A percentile compares a stretch with the other conserved stretches of the same genome.
phyloP scores from a whole-genome alignment of 2,797 vertebrate species.

The Sylvilagus floridanus region DNA sequence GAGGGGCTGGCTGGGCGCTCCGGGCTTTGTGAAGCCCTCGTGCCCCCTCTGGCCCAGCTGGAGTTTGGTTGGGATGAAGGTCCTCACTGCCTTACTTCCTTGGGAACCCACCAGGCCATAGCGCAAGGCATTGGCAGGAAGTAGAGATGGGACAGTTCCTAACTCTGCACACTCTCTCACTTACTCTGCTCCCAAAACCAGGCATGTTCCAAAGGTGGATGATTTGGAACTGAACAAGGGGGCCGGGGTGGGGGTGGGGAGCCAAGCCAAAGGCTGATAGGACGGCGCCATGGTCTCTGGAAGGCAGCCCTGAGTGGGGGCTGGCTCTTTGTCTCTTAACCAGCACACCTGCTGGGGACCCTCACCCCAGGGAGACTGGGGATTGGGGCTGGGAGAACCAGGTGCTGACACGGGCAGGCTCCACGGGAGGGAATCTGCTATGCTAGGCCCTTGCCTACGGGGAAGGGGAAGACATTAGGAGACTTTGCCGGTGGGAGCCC shows the following conservation, averaged over 20 bases:
- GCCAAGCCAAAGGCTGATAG: neutral
- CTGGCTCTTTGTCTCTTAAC: neutral
- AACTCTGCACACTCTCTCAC: no score
- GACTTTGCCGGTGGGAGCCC: neutral
- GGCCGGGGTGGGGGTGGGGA: no score
- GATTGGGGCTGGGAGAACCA: neutral
- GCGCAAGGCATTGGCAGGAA: neutral
- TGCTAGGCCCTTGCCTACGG: neutral
- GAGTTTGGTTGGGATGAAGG: neutral
- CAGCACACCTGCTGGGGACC: neutral
- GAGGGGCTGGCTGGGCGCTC: neutral
- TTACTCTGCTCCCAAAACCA: neutral
- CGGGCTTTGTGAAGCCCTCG: neutral
- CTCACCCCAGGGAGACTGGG: neutral
- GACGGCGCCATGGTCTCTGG: accelerated
- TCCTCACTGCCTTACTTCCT: neutral
- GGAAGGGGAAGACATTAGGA: neutral
- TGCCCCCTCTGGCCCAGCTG: neutral
- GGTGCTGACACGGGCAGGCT: neutral
- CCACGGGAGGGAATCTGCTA: neutral
- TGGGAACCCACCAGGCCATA: neutral
- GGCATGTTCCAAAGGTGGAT: neutral
- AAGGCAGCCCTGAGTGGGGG: no score
- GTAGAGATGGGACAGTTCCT: neutral
- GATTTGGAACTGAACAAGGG: neutral